Evolutionary conservation across 2,797 vertebrate genomes (phyloP).

Genomic region (Cetoscarus ocellatus): DNA sequence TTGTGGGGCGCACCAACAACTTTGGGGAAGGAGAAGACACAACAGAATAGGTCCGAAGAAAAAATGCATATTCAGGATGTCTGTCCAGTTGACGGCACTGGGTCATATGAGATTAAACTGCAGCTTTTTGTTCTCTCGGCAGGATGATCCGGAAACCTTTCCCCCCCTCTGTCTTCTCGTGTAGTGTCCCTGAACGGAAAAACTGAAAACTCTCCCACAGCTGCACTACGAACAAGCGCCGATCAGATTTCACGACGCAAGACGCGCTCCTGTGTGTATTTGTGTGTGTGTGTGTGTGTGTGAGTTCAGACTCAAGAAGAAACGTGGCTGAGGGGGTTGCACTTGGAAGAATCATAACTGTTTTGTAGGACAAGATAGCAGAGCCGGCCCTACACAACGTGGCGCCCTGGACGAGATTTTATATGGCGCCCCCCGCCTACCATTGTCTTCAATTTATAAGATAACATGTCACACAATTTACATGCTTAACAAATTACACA

Average conservation of each 20-base stretch:
- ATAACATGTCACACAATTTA: no score
- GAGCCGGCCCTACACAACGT: no score
- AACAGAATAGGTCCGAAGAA: constrained; percentile 56
- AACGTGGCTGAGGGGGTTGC: no score
- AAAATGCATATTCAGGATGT: constrained; percentile 64
- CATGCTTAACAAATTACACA: no score
- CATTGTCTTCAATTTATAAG: no score
- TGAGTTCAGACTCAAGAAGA: neutral
- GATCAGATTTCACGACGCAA: constrained; percentile 72
- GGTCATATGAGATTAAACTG: neutral
- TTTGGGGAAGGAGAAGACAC: constrained; percentile 69
- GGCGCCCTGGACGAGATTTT: no score
- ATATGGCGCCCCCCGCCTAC: no score
- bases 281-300: neutral
- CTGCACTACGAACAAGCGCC: constrained; percentile 21
- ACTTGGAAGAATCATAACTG: no score
- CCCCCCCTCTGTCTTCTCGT: constrained; percentile 67
- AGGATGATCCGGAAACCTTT: constrained; percentile 60
- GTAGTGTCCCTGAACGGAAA: constrained; percentile 67
- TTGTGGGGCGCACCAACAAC: constrained; percentile 74
- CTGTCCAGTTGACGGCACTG: neutral
- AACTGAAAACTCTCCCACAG: constrained; percentile 19
- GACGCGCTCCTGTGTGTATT: neutral
- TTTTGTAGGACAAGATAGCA: no score
- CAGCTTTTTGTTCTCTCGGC: constrained; percentile 16